These are phyloP conservation scores for Sclerurus mexicanus DNA, from an alignment of 2,113 vertebrate genomes.

Conservation along the genomic window DNA sequence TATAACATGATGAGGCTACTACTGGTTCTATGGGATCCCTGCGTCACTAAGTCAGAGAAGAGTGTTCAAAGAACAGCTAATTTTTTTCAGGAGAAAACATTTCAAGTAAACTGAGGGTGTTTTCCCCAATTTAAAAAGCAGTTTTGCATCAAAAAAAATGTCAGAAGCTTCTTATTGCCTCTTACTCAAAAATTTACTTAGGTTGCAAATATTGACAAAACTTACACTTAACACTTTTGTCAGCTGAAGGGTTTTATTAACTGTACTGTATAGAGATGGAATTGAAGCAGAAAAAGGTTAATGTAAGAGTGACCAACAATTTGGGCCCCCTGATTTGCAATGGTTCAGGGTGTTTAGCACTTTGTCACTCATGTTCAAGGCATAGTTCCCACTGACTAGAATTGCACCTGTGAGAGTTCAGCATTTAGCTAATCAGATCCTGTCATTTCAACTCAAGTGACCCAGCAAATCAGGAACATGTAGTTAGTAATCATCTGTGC, in stretches of 20 bases:
- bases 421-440: background rate
- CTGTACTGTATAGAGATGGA: background rate
- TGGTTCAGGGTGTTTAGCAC: background rate
- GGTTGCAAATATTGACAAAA: background rate
- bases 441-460: background rate
- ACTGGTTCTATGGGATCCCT: background rate
- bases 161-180: background rate
- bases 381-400: background rate
- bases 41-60: background rate
- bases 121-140: background rate
- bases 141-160: background rate
- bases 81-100: background rate
- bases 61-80: background rate
- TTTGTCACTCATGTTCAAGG: background rate
- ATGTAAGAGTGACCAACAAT: background rate
- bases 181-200: background rate
- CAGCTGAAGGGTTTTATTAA: background rate
- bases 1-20: background rate
- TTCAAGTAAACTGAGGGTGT: background rate
- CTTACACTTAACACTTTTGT: background rate
- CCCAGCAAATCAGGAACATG: background rate
- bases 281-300: background rate
- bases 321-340: background rate
- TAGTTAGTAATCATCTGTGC: background rate
- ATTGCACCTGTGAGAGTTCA: background rate